Conservation (phyloP, 2,113 vertebrate genomes). For the Heterocephalus glaber region DNA sequence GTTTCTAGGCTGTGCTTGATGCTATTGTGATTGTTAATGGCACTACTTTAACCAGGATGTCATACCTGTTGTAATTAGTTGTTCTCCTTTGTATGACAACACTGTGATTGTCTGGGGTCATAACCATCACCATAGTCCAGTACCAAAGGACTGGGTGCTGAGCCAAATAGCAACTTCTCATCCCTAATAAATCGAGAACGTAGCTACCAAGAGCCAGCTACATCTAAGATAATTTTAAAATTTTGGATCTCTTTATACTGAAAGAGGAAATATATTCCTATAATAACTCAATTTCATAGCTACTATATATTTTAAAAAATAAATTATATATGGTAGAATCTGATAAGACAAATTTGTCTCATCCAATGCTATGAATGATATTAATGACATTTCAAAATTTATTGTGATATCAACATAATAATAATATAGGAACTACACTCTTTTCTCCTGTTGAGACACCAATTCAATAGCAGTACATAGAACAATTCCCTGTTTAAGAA, state of each 20-base stretch:
- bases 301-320: neutral
- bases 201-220: too few relatives aligned
- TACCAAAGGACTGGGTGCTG: too few relatives aligned
- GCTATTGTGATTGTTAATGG: too few relatives aligned
- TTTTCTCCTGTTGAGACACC: neutral
- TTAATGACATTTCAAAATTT: neutral
- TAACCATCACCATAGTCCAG: too few relatives aligned
- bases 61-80: too few relatives aligned
- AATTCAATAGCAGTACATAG: neutral
- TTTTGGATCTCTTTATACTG: neutral
- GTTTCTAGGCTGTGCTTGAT: too few relatives aligned
- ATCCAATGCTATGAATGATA: neutral
- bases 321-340: neutral
- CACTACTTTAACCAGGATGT: too few relatives aligned
- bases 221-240: neutral
- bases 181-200: too few relatives aligned
- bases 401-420: neutral
- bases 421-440: neutral
- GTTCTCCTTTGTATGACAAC: too few relatives aligned
- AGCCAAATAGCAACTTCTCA: too few relatives aligned
- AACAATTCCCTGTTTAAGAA: neutral
- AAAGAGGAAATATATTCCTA: neutral
- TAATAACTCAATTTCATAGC: neutral
- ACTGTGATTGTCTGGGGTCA: too few relatives aligned
- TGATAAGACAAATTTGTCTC: neutral